Percentiles rank a stretch among this genome's conserved stretches.
phyloP scores from a whole-genome alignment of 2,888 invertebrate genomes.

The Cabera pusaria region DNA sequence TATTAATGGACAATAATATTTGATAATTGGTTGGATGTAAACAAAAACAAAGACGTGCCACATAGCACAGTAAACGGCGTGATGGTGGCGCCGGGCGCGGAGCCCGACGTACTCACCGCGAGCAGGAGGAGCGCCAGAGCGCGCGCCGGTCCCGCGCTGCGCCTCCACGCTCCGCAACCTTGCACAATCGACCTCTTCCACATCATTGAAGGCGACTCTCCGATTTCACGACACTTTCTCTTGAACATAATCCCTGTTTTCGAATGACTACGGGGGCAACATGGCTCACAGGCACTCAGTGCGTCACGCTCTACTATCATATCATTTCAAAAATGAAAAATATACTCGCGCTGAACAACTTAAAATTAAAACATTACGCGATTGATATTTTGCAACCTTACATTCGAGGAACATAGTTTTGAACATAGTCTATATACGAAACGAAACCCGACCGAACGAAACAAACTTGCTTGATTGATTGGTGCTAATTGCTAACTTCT shows the following conservation, averaged over 20 bases:
- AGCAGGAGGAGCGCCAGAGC: slow-evolving; percentile 50
- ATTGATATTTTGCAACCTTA: slow-evolving; percentile 5
- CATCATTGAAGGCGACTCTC: slow-evolving; percentile 79
- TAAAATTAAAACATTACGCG: slow-evolving; percentile 32
- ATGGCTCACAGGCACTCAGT: slow-evolving; percentile 48
- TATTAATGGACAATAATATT: no score
- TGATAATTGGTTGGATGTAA: no score
- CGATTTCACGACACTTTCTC: slow-evolving; percentile 81
- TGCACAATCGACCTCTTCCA: slow-evolving; percentile 82
- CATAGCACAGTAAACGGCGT: not conserved
- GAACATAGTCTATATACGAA: no score
- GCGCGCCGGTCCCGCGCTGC: slow-evolving; percentile 50
- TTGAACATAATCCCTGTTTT: slow-evolving; percentile 53
- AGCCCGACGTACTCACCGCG: slow-evolving; percentile 49
- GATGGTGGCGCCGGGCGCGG: not conserved
- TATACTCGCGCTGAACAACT: slow-evolving; percentile 16
- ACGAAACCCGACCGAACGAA: no score
- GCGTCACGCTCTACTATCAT: slow-evolving; percentile 44
- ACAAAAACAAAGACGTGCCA: slow-evolving; percentile 18
- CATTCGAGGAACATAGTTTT: no score
- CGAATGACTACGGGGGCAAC: slow-evolving; percentile 40
- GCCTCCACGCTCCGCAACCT: slow-evolving; percentile 48
- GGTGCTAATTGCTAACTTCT: no score
- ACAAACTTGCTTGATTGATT: no score
- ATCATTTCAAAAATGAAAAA: slow-evolving; percentile 37